phyloP scores from a whole-genome alignment of 2,888 invertebrate genomes.

The Brachynemurus nebulosus region DNA sequence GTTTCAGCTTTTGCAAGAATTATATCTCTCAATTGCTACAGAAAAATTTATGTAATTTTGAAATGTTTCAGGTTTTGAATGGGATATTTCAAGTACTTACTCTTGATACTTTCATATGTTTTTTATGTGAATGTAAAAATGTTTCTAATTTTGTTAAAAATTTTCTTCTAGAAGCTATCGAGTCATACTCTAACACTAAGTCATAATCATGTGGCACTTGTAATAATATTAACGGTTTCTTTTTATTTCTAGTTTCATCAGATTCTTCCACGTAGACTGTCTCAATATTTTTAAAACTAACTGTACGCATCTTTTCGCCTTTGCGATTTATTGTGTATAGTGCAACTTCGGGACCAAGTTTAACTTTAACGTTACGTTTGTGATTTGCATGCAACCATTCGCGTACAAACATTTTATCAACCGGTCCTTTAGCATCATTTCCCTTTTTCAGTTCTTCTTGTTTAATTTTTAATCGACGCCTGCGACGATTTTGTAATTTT shows the following conservation, averaged over 20 bases:
- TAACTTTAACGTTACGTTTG: slow-evolving; percentile 75
- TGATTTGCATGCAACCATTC: slow-evolving; percentile 92
- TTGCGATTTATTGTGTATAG: slow-evolving; percentile 81
- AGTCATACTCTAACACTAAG: slow-evolving; percentile 81
- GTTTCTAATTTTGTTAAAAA: slow-evolving; percentile 78
- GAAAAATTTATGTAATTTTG: slow-evolving; percentile 14
- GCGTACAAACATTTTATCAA: slow-evolving; percentile 84
- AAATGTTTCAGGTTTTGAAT: slow-evolving; percentile 6
- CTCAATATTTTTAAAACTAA: slow-evolving; percentile 62
- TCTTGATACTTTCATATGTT: slow-evolving; percentile 58
- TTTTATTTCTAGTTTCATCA: slow-evolving; percentile 57
- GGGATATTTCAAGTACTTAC: no score
- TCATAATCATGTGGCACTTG: slow-evolving; percentile 83
- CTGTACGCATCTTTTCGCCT: slow-evolving; percentile 76
- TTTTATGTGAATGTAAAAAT: slow-evolving; percentile 71
- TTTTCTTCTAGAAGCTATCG: slow-evolving; percentile 63
- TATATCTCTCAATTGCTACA: slow-evolving; percentile 60
- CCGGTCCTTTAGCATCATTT: slow-evolving; percentile 45
- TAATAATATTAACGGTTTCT: slow-evolving; percentile 68
- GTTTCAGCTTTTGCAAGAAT: slow-evolving; percentile 88
- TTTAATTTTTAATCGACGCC: slow-evolving; percentile 65
- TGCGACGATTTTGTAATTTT: slow-evolving; percentile 74
- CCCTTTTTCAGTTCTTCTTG: slow-evolving; percentile 50
- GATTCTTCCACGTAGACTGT: slow-evolving; percentile 78
- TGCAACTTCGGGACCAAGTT: slow-evolving; percentile 78